Conservation (phyloP, 2,888 invertebrate species). For the Orthonychiurus folsomi region DNA sequence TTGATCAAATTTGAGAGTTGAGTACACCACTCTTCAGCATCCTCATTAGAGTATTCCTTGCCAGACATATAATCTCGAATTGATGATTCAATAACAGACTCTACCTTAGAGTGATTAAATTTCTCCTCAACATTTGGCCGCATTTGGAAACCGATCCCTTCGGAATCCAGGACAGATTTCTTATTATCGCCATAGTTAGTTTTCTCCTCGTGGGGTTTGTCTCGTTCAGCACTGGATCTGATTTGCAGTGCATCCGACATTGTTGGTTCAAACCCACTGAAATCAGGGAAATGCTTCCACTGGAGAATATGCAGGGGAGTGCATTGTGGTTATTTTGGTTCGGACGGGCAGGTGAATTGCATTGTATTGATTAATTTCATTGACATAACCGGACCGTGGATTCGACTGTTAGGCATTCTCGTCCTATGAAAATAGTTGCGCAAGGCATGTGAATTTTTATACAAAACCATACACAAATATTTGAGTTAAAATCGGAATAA, state of each 20-base stretch:
- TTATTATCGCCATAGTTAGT: no score
- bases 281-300: background rate
- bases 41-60: conserved; percentile 28
- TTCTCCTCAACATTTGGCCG: conserved; percentile 32
- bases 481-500: no score
- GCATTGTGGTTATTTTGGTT: no score
- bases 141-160: conserved; percentile 24
- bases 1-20: conserved; percentile 28
- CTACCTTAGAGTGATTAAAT: conserved; percentile 28
- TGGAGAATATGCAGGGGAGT: background rate
- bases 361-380: no score
- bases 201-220: no score
- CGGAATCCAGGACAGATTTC: no score
- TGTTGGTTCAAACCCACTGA: background rate
- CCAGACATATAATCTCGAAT: conserved; percentile 29
- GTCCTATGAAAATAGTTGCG: no score
- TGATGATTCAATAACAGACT: conserved; percentile 26
- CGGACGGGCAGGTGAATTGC: no score
- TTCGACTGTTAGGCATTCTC: no score
- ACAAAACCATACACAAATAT: no score
- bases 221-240: background rate
- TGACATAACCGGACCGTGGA: no score
- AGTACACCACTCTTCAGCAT: conserved; percentile 28
- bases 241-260: background rate
- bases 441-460: no score